These are phyloP conservation scores for Pelusios castaneus DNA, from an alignment of 2,113 vertebrate genomes.

Conservation along the genomic window DNA sequence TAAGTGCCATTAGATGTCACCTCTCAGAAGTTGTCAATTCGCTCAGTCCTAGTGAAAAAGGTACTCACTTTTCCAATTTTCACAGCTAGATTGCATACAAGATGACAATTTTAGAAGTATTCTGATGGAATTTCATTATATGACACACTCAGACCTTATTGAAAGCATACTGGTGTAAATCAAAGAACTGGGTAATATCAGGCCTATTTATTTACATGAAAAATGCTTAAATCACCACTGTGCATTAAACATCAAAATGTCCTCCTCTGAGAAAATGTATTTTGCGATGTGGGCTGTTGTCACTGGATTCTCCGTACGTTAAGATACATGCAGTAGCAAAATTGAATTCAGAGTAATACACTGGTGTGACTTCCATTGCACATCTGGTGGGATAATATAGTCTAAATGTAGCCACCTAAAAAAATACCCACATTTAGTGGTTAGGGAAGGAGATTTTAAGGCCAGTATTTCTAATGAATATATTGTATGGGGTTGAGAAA, in stretches of 20 bases:
- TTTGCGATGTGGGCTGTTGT: background rate
- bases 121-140: background rate
- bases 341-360: background rate
- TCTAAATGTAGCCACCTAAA: background rate
- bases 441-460: background rate
- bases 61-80: background rate
- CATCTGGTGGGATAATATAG: no score
- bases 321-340: background rate
- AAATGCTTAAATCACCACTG: background rate
- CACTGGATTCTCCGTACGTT: background rate
- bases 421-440: accelerated
- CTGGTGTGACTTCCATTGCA: background rate
- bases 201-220: background rate
- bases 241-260: background rate
- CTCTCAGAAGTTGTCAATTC: background rate
- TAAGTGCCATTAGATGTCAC: background rate
- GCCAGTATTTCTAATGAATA: background rate
- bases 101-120: background rate
- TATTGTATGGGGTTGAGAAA: background rate
- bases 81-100: background rate
- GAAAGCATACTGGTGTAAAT: background rate
- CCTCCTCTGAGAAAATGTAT: background rate
- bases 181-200: background rate
- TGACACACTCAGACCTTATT: background rate
- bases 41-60: background rate